Conservation (phyloP, 2,888 invertebrate species). For the Muschampia plurimacula region DNA sequence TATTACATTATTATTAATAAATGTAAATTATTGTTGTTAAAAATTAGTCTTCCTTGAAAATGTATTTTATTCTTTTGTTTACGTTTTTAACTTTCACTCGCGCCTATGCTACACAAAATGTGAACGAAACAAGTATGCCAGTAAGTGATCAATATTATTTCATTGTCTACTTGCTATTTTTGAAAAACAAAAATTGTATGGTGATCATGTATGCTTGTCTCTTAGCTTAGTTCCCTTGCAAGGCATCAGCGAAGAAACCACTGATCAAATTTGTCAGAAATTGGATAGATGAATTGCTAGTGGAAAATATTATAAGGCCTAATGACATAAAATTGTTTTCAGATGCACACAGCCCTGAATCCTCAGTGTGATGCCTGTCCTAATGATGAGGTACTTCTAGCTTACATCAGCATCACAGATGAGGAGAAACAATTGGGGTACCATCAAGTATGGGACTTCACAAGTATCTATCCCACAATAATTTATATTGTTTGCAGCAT, state of each 20-base stretch:
- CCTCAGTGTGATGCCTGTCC: neutral
- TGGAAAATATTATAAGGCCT: too few species aligned
- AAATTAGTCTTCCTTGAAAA: neutral
- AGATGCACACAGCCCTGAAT: neutral
- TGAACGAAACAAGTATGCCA: neutral
- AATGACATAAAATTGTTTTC: neutral
- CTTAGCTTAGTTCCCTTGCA: too few species aligned
- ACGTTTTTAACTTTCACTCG: neutral
- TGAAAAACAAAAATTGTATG: neutral
- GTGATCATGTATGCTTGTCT: too few species aligned
- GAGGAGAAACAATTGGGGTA: neutral
- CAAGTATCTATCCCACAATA: neutral
- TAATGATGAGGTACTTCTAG: neutral
- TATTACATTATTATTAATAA: too few species aligned
- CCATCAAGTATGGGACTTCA: conserved; percentile 7
- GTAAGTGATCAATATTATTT: neutral
- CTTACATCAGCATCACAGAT: neutral
- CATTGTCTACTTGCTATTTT: neutral
- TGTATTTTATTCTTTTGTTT: neutral
- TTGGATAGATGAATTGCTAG: too few species aligned
- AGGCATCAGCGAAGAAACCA: too few species aligned
- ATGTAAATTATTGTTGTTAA: neutral
- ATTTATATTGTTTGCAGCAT: neutral
- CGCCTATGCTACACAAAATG: neutral
- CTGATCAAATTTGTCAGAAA: too few species aligned